These are phyloP conservation scores for Raphicerus campestris DNA, from an alignment of 2,113 vertebrate species.

Conservation along the genomic window DNA sequence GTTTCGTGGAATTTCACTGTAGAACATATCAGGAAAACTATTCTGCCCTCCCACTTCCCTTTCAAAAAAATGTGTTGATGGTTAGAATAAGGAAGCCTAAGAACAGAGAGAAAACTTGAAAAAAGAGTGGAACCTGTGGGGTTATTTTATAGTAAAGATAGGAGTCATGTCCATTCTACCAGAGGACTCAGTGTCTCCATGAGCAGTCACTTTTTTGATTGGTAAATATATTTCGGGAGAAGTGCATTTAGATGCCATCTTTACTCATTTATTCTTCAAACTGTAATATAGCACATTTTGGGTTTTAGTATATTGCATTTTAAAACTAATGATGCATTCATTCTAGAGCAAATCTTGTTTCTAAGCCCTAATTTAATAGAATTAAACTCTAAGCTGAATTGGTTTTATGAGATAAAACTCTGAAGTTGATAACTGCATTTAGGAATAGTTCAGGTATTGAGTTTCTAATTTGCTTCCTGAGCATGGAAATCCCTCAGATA, in stretches of 20 bases:
- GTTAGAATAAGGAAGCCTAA: conserved; percentile 74
- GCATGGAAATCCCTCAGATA: conserved; percentile 86
- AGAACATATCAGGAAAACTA: conserved; percentile 67
- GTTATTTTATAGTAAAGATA: conserved; percentile 61
- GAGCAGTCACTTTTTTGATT: conserved; percentile 26
- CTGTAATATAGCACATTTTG: conserved; percentile 82
- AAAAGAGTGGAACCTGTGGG: conserved; percentile 59
- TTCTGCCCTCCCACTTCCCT: background rate
- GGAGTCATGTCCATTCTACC: conserved; percentile 20
- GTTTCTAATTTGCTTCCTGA: conserved; percentile 87
- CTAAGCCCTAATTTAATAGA: conserved; percentile 88
- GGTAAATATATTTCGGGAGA: conserved; percentile 79
- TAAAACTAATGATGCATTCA: conserved; percentile 86
- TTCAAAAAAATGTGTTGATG: conserved; percentile 43
- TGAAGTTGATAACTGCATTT: conserved; percentile 87
- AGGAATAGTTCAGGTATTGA: conserved; percentile 88
- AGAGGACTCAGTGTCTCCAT: conserved; percentile 49
- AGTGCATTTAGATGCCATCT: conserved; percentile 78
- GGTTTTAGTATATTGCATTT: conserved; percentile 84
- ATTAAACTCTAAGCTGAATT: conserved; percentile 87
- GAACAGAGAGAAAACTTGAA: conserved; percentile 74
- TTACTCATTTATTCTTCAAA: conserved; percentile 81
- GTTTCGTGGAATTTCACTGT: conserved; percentile 66
- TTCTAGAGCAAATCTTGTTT: conserved; percentile 86
- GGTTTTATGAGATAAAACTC: conserved; percentile 88